Percentiles rank a stretch among this genome's conserved stretches.
Conservation (phyloP, 2,797 vertebrate genomes). For the Pangasius krempfi region DNA sequence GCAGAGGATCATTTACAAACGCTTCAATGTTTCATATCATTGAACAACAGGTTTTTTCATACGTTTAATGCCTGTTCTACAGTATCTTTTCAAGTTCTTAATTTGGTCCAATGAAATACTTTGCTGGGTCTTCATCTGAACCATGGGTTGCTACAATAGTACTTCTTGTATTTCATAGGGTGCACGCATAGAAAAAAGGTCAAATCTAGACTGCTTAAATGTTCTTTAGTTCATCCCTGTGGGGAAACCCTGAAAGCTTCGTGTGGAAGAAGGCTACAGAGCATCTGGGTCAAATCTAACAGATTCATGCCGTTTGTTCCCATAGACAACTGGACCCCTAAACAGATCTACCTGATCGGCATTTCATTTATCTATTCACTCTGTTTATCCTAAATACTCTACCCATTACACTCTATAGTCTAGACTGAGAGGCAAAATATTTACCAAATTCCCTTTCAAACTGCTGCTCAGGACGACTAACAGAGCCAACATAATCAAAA, state of each 20-base stretch:
- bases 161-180: constrained; percentile 1
- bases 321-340: not conserved
- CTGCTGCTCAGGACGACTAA: not conserved
- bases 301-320: not conserved
- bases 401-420: not conserved
- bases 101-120: not conserved
- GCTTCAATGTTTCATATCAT: not conserved
- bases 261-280: not conserved
- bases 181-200: not conserved
- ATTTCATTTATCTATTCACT: not conserved
- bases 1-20: not conserved
- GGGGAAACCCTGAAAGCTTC: not conserved
- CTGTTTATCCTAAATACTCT: not conserved
- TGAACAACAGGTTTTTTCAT: not conserved
- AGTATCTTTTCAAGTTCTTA: not conserved
- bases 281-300: not conserved
- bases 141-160: not conserved
- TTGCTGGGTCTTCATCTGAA: not conserved
- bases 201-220: not conserved
- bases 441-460: not conserved
- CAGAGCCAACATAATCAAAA: not conserved
- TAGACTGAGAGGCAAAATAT: not conserved
- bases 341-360: not conserved
- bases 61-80: not conserved
- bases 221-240: not conserved